Percentiles rank a stretch among this genome's conserved stretches.
These are phyloP conservation scores for Caenorhabditis parvicauda DNA, from an alignment of 2,888 invertebrate species.

Conservation along the genomic window DNA sequence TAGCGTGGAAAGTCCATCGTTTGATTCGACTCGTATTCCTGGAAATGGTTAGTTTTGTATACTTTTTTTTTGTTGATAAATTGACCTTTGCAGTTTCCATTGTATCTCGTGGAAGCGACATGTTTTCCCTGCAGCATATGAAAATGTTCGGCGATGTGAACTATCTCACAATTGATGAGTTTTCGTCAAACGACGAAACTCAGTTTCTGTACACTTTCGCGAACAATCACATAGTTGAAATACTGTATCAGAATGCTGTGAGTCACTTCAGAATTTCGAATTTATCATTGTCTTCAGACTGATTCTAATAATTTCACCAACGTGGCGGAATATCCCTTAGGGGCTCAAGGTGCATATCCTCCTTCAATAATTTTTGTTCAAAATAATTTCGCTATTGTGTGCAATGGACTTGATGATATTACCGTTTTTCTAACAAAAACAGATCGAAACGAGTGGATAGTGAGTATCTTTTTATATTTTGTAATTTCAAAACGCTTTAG, in stretches of 20 bases:
- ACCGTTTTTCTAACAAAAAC: constrained; percentile 5
- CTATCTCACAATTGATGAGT: constrained; percentile 10
- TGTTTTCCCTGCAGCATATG: constrained; percentile 27
- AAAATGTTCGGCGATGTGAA: constrained; percentile 25
- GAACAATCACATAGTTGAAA: too few species aligned
- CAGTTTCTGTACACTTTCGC: constrained; percentile 14
- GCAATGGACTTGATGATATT: constrained; percentile 8
- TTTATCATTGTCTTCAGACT: background rate
- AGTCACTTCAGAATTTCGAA: too few species aligned
- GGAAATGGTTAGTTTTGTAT: too few species aligned
- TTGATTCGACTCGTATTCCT: background rate
- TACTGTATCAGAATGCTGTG: too few species aligned
- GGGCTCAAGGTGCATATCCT: constrained; percentile 10
- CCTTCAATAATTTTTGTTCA: constrained; percentile 9
- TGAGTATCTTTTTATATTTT: constrained; percentile 7
- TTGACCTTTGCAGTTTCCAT: background rate
- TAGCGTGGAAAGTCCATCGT: constrained; percentile 5
- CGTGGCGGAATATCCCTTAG: background rate
- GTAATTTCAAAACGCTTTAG: background rate
- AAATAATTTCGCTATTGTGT: constrained; percentile 4
- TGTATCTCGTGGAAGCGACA: background rate
- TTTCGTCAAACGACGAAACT: constrained; percentile 2
- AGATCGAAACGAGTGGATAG: background rate
- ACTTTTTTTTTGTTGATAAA: background rate
- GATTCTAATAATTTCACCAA: background rate